Base-by-base conservation (phyloP, 2,888 invertebrate genomes). In the Dicranocentrus wangi region DNA sequence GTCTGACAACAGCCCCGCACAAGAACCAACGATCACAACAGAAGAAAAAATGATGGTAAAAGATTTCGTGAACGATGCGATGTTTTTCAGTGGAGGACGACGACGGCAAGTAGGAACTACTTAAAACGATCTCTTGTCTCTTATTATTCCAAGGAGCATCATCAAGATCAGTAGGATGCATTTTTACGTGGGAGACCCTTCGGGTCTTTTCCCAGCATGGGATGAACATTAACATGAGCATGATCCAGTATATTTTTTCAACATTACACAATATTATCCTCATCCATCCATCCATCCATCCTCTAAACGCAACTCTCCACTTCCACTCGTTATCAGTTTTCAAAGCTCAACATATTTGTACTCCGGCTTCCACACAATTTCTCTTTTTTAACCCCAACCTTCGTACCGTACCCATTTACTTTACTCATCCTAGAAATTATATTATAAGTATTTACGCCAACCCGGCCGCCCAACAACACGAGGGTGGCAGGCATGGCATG, bases 171-270 rank as follows among this genome's bases (percentile, higher is more conserved):
- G 60, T 69, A 69, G 72, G 73, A 73, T 69, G 75, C 69, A 81
- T 80, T 60, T 39, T 47, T 55, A 68, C 71, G 68, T 81, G 81
- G 75, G 80, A 82, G 80, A 80, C 82, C 81, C 81, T 84, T 82
- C 53, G 72, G 84, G 82, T 82, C 79, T 79, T 71, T 63, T 76
- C 85, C 70, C 85, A 85, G 85, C 85, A 79, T 80, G 84, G 82
- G 84, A 78, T 84, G 84, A 82, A 81, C 84, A 82, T 84, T 78
- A 82, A 78, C 78, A 78, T 70, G 77, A 70, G 69, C 79, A 79
- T 80, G 80, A 80, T 80, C 80, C 53, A 79, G 72, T 72, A 79
- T 72, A n/a, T n/a, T n/a, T n/a, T n/a, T 73, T 73, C 71, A 68
- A 65, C 80, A 71, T 79, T 72, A 53, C 72, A 65, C 25, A 43